These are phyloP conservation scores for Mastomys coucha DNA, from an alignment of 2,113 vertebrate genomes.

Conservation along the genomic window DNA sequence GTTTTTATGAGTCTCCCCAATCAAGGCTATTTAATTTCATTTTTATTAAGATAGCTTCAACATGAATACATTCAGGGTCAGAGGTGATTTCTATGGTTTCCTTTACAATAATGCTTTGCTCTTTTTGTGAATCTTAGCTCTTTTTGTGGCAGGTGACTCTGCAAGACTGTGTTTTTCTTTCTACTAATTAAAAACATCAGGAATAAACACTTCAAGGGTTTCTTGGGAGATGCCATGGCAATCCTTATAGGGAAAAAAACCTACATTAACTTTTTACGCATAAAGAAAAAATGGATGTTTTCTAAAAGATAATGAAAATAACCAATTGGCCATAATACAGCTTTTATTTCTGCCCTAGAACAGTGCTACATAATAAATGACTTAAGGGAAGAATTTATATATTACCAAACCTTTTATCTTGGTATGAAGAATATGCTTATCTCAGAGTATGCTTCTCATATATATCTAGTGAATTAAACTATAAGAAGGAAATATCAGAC, in stretches of 20 bases:
- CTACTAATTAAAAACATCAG: not conserved
- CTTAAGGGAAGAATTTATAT: not conserved
- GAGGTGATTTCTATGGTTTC: not conserved
- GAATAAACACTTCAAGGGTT: not conserved
- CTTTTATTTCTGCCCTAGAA: conserved; percentile 13
- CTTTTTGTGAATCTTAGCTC: not conserved
- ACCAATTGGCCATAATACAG: not conserved
- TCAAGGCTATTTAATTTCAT: conserved; percentile 24
- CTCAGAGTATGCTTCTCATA: not conserved
- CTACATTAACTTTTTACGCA: not conserved
- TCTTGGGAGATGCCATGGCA: not conserved
- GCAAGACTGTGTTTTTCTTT: not conserved
- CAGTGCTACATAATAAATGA: conserved; percentile 29
- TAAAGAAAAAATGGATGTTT: not conserved
- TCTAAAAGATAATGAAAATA: not conserved
- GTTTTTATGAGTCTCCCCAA: not conserved
- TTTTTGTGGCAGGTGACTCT: not conserved
- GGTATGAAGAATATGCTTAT: not conserved
- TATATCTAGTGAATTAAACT: not conserved
- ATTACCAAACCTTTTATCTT: not conserved
- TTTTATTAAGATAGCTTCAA: conserved; percentile 16
- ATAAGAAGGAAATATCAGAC: not conserved
- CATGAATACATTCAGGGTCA: not conserved
- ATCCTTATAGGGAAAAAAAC: not conserved
- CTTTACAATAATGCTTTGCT: not conserved